phyloP scores from a whole-genome alignment of 2,888 invertebrate genomes.

The Belgica antarctica region DNA sequence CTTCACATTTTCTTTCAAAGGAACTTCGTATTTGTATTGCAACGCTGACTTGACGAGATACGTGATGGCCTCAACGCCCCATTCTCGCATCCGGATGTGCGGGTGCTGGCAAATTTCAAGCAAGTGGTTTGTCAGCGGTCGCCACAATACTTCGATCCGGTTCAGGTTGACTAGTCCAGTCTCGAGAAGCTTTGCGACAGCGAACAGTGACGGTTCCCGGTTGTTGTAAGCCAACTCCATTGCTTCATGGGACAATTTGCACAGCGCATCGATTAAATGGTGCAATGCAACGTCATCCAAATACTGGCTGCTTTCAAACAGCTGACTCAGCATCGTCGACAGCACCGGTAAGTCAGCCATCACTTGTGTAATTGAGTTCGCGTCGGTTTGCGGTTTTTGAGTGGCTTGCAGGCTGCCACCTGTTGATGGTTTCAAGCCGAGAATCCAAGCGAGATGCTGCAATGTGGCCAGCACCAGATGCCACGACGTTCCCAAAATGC shows the following conservation, averaged over 20 bases:
- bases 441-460: constrained; percentile 90
- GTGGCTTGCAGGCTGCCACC: constrained; percentile 89
- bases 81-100: constrained; percentile 91
- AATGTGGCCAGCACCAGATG: constrained; percentile 91
- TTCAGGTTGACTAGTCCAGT: constrained; percentile 92
- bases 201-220: constrained; percentile 93
- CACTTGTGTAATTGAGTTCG: constrained; percentile 89
- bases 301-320: constrained; percentile 93
- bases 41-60: constrained; percentile 89
- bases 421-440: constrained; percentile 91
- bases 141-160: constrained; percentile 91
- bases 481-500: constrained; percentile 91
- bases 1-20: constrained; percentile 80
- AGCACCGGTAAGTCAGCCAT: constrained; percentile 93
- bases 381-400: constrained; percentile 69
- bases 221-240: constrained; percentile 96
- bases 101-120: constrained; percentile 95
- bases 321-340: constrained; percentile 84
- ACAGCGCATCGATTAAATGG: constrained; percentile 93
- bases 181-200: constrained; percentile 97
- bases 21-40: constrained; percentile 79
- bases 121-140: constrained; percentile 92
- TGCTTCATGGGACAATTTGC: constrained; percentile 92
- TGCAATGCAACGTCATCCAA: constrained; percentile 92
- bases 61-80: constrained; percentile 96